These are phyloP conservation scores for Odocoileus hemionus DNA, from an alignment of 2,113 vertebrate species.

Conservation along the genomic window DNA sequence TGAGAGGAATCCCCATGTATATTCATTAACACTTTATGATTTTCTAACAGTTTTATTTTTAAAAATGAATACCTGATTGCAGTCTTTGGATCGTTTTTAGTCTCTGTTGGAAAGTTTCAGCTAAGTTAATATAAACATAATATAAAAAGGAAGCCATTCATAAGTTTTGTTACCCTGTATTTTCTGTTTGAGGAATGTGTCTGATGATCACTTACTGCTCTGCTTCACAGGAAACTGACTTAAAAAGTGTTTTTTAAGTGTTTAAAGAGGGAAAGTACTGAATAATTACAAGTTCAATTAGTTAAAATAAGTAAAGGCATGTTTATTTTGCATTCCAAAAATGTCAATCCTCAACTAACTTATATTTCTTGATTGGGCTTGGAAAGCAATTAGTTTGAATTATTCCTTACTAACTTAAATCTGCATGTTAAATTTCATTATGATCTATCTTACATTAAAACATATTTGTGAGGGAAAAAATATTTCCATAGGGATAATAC, in stretches of 20 bases:
- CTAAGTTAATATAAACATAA: conserved; percentile 41
- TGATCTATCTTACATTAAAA: background rate
- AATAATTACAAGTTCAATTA: conserved; percentile 68
- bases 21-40: background rate
- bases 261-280: conserved; percentile 40
- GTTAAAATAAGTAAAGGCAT: conserved; percentile 57
- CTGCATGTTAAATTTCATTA: conserved; percentile 50
- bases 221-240: conserved; percentile 48
- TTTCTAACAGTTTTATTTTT: background rate
- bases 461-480: conserved; percentile 22
- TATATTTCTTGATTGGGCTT: conserved; percentile 63
- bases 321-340: conserved; percentile 62
- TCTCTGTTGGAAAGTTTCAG: background rate
- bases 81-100: background rate
- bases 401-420: conserved; percentile 37
- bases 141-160: conserved; percentile 4
- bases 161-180: background rate
- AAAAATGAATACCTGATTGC: background rate
- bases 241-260: conserved; percentile 33
- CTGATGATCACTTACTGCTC: conserved; percentile 47
- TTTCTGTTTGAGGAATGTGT: conserved; percentile 51
- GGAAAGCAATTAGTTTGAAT: conserved; percentile 49
- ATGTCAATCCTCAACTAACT: conserved; percentile 49
- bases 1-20: background rate
- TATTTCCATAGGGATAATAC: background rate